Evolutionary conservation across 2,113 vertebrate genomes (phyloP).

Genomic region (Nestor notabilis): DNA sequence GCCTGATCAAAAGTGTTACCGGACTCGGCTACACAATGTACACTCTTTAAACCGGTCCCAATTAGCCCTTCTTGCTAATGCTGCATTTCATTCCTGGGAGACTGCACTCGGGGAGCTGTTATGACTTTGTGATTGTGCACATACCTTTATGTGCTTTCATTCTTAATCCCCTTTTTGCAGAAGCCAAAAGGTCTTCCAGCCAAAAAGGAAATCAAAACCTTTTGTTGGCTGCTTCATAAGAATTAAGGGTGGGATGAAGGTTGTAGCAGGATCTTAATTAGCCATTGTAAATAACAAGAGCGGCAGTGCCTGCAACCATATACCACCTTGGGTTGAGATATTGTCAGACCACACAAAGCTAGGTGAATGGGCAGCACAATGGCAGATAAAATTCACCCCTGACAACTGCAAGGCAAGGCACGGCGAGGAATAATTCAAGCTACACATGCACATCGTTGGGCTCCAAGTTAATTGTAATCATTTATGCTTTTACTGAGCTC

Average conservation of each 20-base stretch:
- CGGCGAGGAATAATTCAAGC: neutral
- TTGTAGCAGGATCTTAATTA: slow-evolving; percentile 77
- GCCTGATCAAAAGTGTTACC: slow-evolving; percentile 73
- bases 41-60: slow-evolving; percentile 63
- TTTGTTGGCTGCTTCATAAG: slow-evolving; percentile 75
- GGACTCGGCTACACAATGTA: slow-evolving; percentile 66
- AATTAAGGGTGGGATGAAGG: slow-evolving; percentile 73
- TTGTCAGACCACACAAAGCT: slow-evolving; percentile 76
- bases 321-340: slow-evolving; percentile 73
- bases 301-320: slow-evolving; percentile 72
- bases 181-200: slow-evolving; percentile 77
- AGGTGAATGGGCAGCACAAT: slow-evolving; percentile 71
- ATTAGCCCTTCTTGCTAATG: slow-evolving; percentile 70
- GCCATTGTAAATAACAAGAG: slow-evolving; percentile 75
- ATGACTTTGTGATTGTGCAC: slow-evolving; percentile 74
- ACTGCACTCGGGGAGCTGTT: slow-evolving; percentile 70
- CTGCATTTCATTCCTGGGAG: slow-evolving; percentile 70
- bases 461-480: slow-evolving; percentile 24
- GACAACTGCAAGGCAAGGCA: slow-evolving; percentile 24
- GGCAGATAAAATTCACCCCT: slow-evolving; percentile 56
- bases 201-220: slow-evolving; percentile 78
- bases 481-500: neutral
- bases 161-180: slow-evolving; percentile 74
- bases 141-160: slow-evolving; percentile 76
- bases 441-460: neutral